phyloP scores from a whole-genome alignment of 92 coral and sea anemone genomes.

The Scolanthus callimorphus region DNA sequence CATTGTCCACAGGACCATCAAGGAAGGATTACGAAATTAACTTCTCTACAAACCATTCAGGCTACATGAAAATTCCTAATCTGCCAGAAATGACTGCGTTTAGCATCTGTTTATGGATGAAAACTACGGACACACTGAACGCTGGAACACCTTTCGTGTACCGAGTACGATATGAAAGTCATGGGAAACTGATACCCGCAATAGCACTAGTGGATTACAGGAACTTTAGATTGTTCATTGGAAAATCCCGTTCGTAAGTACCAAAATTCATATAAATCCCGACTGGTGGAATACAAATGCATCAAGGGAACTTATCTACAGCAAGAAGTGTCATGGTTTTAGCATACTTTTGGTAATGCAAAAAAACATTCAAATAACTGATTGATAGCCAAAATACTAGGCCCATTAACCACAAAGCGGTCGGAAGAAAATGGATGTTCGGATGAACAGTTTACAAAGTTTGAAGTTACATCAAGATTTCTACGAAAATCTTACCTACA shows the following conservation, averaged over 20 bases:
- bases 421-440: too few species aligned
- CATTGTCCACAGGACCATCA: too few species aligned
- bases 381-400: not conserved
- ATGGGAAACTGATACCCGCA: slow-evolving; percentile 19
- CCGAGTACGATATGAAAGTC: slow-evolving; percentile 27
- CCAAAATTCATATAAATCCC: too few species aligned
- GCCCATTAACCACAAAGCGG: too few species aligned
- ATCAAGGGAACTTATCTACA: too few species aligned
- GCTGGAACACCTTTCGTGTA: slow-evolving; percentile 62
- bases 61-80: slow-evolving; percentile 46
- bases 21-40: slow-evolving; percentile 38
- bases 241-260: slow-evolving; percentile 23
- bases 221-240: slow-evolving; percentile 15
- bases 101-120: slow-evolving; percentile 66
- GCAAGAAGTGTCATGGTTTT: too few species aligned
- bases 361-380: not conserved
- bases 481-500: too few species aligned
- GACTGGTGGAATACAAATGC: too few species aligned
- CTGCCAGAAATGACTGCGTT: slow-evolving; percentile 51
- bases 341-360: slow-evolving; percentile 1
- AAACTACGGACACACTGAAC: slow-evolving; percentile 28
- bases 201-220: slow-evolving; percentile 46
- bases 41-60: slow-evolving; percentile 35
- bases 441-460: too few species aligned
- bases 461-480: too few species aligned